Percentiles rank a stretch among this genome's conserved stretches.
These are phyloP conservation scores for Yponomeuta plumbellus DNA, from an alignment of 2,888 invertebrate species.

Conservation along the genomic window DNA sequence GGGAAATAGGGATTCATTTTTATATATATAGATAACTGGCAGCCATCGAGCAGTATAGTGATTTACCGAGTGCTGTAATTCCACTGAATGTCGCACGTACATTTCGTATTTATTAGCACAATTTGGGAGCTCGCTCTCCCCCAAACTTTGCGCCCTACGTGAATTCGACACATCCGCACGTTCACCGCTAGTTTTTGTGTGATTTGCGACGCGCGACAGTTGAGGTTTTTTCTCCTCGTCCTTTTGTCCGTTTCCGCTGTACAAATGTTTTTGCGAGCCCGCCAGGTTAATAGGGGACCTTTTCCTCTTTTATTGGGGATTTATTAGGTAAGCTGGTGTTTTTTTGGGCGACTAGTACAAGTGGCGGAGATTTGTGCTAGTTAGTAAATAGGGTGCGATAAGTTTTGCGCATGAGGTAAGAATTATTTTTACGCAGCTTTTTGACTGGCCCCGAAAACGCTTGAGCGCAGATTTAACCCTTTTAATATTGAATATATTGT, in stretches of 20 bases:
- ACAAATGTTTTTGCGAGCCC: constrained; percentile 29
- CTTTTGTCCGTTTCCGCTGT: background rate
- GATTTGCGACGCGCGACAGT: constrained; percentile 23
- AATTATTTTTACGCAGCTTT: background rate
- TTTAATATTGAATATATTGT: too few relatives aligned
- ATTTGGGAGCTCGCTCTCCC: background rate
- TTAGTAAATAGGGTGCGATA: background rate
- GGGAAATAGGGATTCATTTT: too few relatives aligned
- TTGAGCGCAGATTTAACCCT: too few relatives aligned
- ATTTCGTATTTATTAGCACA: background rate
- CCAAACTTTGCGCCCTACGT: background rate
- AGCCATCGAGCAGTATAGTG: too few relatives aligned
- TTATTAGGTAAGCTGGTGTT: constrained; percentile 11
- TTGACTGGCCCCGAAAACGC: too few relatives aligned
- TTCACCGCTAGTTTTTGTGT: constrained; percentile 23
- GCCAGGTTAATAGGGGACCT: constrained; percentile 13
- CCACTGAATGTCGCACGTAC: too few relatives aligned
- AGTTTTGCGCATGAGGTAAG: background rate
- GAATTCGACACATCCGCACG: constrained; percentile 1
- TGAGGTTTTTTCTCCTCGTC: constrained; percentile 19
- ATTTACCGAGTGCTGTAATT: too few relatives aligned
- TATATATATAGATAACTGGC: too few relatives aligned
- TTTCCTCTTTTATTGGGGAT: constrained; percentile 12
- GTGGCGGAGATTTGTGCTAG: background rate
- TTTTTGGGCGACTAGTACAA: background rate